Base-by-base conservation (phyloP, 2,888 invertebrate species). In the Clistopyga incitator region DNA sequence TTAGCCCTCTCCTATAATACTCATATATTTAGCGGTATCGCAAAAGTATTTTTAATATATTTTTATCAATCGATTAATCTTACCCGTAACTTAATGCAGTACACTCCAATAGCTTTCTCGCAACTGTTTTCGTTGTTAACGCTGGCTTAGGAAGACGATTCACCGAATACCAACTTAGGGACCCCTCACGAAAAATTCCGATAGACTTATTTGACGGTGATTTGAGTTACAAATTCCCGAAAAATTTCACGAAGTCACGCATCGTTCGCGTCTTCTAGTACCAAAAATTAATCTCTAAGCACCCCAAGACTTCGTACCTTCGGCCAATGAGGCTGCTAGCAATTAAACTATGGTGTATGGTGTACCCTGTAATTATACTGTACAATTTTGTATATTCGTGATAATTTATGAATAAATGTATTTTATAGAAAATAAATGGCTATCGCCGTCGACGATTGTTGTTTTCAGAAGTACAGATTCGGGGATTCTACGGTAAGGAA, bases 331-430 rank as follows among this genome's bases (percentile, higher is more conserved):
- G 13, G 64, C 23, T 34, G 47, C 20, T 59, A 78, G 50, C 50
- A 34, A 80, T 74, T 38, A 59, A 42, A 56, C 11, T 42, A 80
- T 65, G 68, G 23, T 75, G 23, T 75, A 77, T 23, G 56, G 38
- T 56, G 23, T 81, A 70, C 23, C 81, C 65, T n/a, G 47, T 71
- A 71, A 71, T 64, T 47, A 68, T 61, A 68, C 38, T 84, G 79
- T 84, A 85, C 59, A 84, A 84, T 84, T 85, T 85, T 85, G 85
- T 85, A 85, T 84, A 85, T 84, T 82, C 81, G 65, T 61, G 67
- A 71, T 70, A 72, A 50, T 54, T 42, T 84, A 74, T 52, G 71
- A 85, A 83, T 85, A 83, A 85, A 85, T 80, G 74, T 80, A 78
- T 85, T 85, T 85, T 85, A 52, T 80, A 85, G 68, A 78, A 76